phyloP scores from a whole-genome alignment of 2,797 vertebrate genomes.

The Chelmon rostratus region DNA sequence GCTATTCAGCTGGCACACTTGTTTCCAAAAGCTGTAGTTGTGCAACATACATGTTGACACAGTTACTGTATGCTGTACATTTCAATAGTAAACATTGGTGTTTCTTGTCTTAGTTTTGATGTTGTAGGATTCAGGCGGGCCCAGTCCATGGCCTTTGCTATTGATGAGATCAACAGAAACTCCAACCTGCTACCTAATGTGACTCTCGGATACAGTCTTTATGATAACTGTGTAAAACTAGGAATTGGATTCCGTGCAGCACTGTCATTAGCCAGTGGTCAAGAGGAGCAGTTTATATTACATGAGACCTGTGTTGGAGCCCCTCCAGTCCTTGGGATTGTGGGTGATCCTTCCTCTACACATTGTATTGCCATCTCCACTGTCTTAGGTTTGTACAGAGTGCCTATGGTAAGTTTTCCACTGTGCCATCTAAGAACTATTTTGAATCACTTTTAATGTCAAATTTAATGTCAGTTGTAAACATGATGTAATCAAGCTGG shows the following conservation, averaged over 20 bases:
- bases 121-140: too few species aligned
- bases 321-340: slow-evolving; percentile 60
- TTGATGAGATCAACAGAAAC: too few species aligned
- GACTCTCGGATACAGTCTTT: slow-evolving; percentile 78
- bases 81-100: too few species aligned
- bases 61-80: neutral
- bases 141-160: too few species aligned
- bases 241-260: slow-evolving; percentile 75
- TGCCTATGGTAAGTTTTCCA: slow-evolving; percentile 64
- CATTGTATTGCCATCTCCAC: slow-evolving; percentile 61
- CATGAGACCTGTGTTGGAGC: slow-evolving; percentile 46
- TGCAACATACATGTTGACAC: too few species aligned
- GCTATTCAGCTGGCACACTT: too few species aligned
- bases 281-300: slow-evolving; percentile 42
- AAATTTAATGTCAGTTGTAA: neutral
- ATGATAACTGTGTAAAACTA: slow-evolving; percentile 51
- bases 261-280: slow-evolving; percentile 64
- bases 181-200: too few species aligned
- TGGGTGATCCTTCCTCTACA: slow-evolving; percentile 71
- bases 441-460: neutral
- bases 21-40: too few species aligned
- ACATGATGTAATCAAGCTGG: neutral
- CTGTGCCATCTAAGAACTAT: neutral
- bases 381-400: slow-evolving; percentile 64
- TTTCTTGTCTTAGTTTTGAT: too few species aligned